Conservation (phyloP, 2,797 vertebrate species). For the Gila robusta region DNA sequence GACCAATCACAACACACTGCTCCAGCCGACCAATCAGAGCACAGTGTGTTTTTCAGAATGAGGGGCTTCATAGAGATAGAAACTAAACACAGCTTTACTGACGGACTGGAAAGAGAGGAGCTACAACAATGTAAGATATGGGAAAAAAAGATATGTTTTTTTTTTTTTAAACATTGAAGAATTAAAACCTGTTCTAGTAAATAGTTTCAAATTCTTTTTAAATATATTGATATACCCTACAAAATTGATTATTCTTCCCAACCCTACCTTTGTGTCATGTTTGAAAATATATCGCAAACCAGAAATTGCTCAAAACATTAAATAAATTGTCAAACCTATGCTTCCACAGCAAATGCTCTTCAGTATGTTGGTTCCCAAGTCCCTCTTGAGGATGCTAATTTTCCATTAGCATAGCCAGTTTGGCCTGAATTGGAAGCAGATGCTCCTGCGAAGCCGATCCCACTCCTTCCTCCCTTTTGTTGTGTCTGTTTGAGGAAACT, state of each 20-base stretch:
- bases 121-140: background rate
- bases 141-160: too few species aligned
- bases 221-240: background rate
- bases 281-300: background rate
- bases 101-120: background rate
- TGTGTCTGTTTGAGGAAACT: conserved; percentile 68
- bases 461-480: conserved; percentile 32
- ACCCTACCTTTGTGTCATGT: background rate
- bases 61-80: background rate
- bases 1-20: background rate
- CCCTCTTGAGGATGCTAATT: conserved; percentile 49
- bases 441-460: conserved; percentile 43
- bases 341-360: conserved; percentile 8
- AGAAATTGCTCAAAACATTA: background rate
- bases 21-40: background rate
- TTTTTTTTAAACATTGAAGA: background rate
- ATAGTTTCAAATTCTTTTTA: background rate
- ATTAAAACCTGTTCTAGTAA: background rate
- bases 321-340: background rate
- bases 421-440: conserved; percentile 60
- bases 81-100: background rate
- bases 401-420: conserved; percentile 57
- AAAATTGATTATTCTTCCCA: too few species aligned
- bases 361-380: conserved; percentile 22
- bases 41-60: background rate